Evolutionary conservation across 2,797 vertebrate genomes (phyloP).

Genomic region (Danio kyathit): DNA sequence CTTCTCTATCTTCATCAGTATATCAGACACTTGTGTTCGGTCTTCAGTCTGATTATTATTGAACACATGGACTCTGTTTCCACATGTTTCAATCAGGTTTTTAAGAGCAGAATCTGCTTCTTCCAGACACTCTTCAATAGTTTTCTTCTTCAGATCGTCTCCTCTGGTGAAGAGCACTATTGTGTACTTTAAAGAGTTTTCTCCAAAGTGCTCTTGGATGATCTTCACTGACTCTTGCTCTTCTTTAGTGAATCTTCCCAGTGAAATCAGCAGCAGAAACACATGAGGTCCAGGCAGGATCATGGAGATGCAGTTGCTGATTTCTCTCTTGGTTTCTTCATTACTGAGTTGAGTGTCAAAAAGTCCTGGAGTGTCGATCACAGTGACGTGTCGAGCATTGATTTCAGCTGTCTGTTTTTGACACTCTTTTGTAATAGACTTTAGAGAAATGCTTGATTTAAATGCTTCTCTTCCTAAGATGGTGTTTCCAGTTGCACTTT

Average conservation of each 20-base stretch:
- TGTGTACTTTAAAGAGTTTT: background rate
- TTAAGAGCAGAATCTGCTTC: fast-evolving
- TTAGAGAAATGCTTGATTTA: fast-evolving
- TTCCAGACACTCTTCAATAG: fast-evolving
- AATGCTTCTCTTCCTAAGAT: too few species aligned
- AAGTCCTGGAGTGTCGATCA: too few species aligned
- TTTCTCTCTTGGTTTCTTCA: background rate
- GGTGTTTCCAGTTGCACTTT: too few species aligned
- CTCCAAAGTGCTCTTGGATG: background rate
- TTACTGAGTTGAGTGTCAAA: fast-evolving
- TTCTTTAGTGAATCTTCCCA: background rate
- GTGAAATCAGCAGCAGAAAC: background rate
- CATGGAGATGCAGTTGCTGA: background rate
- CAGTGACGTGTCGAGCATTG: background rate
- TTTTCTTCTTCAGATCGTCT: fast-evolving
- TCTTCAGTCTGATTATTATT: background rate
- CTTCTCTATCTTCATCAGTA: constrained; percentile 36
- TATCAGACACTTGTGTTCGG: background rate
- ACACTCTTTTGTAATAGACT: background rate
- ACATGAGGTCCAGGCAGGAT: too few species aligned
- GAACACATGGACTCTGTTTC: too few species aligned
- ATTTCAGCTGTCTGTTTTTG: background rate
- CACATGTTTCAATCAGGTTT: fast-evolving
- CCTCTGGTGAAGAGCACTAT: constrained; percentile 11
- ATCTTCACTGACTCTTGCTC: fast-evolving